These are phyloP conservation scores for Sarcophaga peregrina DNA, from an alignment of 1,140 invertebrate species.

Conservation along the genomic window DNA sequence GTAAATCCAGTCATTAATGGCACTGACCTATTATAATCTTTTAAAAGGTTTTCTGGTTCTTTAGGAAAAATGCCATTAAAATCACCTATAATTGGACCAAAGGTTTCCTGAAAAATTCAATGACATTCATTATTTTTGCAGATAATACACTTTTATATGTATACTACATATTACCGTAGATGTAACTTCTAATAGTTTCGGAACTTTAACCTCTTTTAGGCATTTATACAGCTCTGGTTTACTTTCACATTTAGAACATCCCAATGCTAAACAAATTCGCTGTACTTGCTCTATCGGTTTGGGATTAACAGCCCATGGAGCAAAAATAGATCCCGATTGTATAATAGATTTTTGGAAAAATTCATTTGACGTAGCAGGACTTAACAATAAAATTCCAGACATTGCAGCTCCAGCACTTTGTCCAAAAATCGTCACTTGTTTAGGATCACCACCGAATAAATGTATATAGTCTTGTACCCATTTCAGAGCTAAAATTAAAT, in stretches of 20 bases:
- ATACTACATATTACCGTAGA: conserved; percentile 25
- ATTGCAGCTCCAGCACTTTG: conserved; percentile 62
- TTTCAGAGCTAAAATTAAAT: conserved; percentile 67
- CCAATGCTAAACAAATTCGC: conserved; percentile 52
- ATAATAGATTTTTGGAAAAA: conserved; percentile 59
- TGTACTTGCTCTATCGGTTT: conserved; percentile 52
- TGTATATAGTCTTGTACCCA: conserved; percentile 75
- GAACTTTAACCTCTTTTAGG: conserved; percentile 49
- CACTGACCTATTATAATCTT: conserved; percentile 47
- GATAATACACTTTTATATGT: not conserved
- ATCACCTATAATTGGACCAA: conserved; percentile 56
- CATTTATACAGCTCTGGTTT: conserved; percentile 48
- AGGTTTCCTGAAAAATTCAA: conserved; percentile 48
- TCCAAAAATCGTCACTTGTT: conserved; percentile 66
- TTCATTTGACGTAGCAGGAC: conserved; percentile 51
- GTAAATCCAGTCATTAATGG: conserved; percentile 62
- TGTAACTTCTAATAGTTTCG: conserved; percentile 52
- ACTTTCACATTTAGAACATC: conserved; percentile 49
- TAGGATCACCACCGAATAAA: conserved; percentile 75
- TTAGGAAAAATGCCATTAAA: conserved; percentile 54
- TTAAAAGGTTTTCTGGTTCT: conserved; percentile 49
- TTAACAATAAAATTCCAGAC: conserved; percentile 57
- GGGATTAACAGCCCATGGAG: conserved; percentile 53
- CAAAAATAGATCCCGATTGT: conserved; percentile 62
- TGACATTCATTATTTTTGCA: not conserved